phyloP scores from a whole-genome alignment of 2,797 vertebrate species.

The Sternarchorhynchus goeldii region DNA sequence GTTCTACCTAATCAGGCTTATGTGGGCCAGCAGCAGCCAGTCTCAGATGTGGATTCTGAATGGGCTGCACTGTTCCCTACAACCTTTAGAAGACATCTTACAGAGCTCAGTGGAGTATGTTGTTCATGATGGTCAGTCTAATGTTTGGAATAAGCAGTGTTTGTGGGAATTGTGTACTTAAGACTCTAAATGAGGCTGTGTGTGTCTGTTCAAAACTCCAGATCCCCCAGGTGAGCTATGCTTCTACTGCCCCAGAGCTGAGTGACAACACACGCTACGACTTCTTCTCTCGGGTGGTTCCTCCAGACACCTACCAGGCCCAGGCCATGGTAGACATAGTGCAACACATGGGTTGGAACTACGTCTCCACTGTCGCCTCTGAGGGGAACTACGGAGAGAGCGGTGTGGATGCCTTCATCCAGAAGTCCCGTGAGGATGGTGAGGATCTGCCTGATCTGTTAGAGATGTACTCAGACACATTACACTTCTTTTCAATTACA shows the following conservation, averaged over 20 bases:
- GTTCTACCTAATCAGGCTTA: conserved; percentile 17
- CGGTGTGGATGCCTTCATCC: conserved; percentile 92
- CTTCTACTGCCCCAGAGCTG: conserved; percentile 86
- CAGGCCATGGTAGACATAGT: conserved; percentile 92
- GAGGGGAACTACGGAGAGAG: conserved; percentile 90
- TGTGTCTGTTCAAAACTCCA: conserved; percentile 58
- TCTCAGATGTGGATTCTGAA: conserved; percentile 36
- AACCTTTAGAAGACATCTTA: conserved; percentile 29
- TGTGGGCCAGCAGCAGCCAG: not conserved
- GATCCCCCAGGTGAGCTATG: conserved; percentile 92
- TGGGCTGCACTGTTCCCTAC: conserved; percentile 3
- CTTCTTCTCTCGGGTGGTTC: conserved; percentile 89
- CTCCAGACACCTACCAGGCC: conserved; percentile 87
- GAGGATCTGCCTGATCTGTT: conserved; percentile 62
- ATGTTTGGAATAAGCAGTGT: conserved; percentile 26
- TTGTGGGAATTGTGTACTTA: conserved; percentile 37
- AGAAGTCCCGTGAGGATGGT: conserved; percentile 94
- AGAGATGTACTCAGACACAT: not conserved
- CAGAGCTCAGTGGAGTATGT: conserved; percentile 31
- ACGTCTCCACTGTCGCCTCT: conserved; percentile 86
- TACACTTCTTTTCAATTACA: not conserved
- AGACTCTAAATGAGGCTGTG: conserved; percentile 28
- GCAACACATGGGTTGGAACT: conserved; percentile 86
- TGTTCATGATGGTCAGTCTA: conserved; percentile 37
- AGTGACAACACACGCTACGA: conserved; percentile 90